phyloP scores from a whole-genome alignment of 2,113 vertebrate genomes.

The Numida meleagris region DNA sequence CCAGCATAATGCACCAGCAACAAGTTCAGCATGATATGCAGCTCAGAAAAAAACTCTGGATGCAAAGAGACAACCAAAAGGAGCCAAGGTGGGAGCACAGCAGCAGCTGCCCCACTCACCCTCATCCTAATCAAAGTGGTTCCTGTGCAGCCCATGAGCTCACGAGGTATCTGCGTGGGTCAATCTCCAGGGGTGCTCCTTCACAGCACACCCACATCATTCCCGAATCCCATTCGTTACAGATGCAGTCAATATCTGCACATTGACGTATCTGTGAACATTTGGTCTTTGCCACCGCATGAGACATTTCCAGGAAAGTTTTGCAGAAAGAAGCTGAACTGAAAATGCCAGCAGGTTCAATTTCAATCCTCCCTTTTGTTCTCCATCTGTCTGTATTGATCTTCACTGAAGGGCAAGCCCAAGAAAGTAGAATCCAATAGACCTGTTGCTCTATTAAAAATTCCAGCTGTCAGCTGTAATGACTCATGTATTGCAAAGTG shows the following conservation, averaged over 20 bases:
- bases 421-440: background rate
- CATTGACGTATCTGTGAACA: accelerated
- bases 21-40: background rate
- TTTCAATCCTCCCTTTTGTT: background rate
- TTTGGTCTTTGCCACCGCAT: background rate
- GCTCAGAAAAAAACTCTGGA: background rate
- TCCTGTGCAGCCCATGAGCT: no score
- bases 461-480: background rate
- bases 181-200: background rate
- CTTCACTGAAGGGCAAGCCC: background rate
- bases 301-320: background rate
- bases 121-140: background rate
- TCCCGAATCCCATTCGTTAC: background rate
- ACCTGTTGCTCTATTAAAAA: slow-evolving; percentile 25
- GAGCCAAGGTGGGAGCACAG: background rate
- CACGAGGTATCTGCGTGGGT: accelerated
- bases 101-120: background rate
- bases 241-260: background rate
- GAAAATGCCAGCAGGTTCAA: background rate
- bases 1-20: accelerated
- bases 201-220: background rate
- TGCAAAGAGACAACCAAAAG: background rate
- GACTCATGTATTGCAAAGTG: background rate
- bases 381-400: background rate
- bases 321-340: background rate